Evolutionary conservation across 2,888 invertebrate genomes (phyloP).

Genomic region (Lycocerus yunnanus): DNA sequence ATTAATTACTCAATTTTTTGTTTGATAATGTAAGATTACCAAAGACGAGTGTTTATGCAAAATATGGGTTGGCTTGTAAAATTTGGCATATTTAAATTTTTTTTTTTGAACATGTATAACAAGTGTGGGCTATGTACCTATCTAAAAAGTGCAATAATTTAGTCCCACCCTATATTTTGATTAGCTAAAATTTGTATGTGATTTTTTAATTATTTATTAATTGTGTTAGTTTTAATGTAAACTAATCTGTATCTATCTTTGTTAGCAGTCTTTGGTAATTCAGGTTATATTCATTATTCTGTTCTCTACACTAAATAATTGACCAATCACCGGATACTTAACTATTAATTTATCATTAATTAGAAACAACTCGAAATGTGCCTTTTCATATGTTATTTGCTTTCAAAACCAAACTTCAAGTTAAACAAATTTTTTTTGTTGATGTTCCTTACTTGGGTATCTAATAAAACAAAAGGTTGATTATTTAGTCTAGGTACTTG

Average conservation of each 20-base stretch:
- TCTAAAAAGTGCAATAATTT: neutral
- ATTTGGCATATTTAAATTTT: neutral
- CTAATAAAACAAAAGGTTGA: neutral
- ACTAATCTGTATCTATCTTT: neutral
- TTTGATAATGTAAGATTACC: conserved; percentile 16
- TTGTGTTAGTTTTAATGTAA: neutral
- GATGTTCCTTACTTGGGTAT: neutral
- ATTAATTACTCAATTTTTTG: conserved; percentile 1
- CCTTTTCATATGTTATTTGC: neutral
- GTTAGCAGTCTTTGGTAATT: neutral
- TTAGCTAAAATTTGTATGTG: conserved; percentile 3
- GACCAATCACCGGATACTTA: neutral
- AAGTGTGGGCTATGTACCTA: neutral
- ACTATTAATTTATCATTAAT: neutral
- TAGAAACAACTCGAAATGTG: neutral
- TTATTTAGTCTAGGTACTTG: neutral
- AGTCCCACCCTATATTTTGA: neutral
- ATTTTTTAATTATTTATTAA: neutral
- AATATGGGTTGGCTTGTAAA: neutral
- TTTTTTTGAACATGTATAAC: neutral
- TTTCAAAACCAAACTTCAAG: neutral
- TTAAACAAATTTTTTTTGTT: neutral
- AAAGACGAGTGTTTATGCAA: conserved; percentile 13
- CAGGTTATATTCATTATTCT: neutral
- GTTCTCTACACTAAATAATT: neutral